These are phyloP conservation scores for Aptenodytes patagonicus DNA, from an alignment of 2,113 vertebrate species.

Conservation along the genomic window DNA sequence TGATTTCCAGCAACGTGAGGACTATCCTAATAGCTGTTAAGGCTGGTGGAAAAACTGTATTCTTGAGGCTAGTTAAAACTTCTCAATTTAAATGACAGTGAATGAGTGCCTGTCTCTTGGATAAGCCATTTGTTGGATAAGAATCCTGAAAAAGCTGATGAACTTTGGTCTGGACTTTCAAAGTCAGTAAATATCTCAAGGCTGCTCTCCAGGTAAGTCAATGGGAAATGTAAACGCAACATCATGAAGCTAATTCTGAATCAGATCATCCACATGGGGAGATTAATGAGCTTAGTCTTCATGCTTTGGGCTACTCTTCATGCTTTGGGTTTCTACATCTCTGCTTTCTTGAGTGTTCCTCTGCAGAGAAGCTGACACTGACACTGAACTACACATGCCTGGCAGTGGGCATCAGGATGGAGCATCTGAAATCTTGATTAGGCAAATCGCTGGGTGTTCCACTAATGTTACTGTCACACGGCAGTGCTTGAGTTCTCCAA, in stretches of 20 bases:
- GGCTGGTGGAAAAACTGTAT: neutral
- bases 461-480: neutral
- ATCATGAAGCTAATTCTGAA: neutral
- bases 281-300: neutral
- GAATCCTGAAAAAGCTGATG: neutral
- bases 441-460: neutral
- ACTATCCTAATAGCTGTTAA: neutral
- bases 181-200: neutral
- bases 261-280: neutral
- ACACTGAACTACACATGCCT: rapidly evolving
- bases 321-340: neutral
- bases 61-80: neutral
- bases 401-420: neutral
- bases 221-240: neutral
- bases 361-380: neutral
- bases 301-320: neutral
- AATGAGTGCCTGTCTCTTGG: neutral
- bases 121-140: neutral
- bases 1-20: neutral
- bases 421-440: neutral
- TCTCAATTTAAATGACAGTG: neutral
- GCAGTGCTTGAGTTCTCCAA: neutral
- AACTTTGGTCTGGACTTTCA: neutral
- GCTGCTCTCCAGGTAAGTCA: neutral
- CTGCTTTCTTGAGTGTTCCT: neutral